Percentiles rank a stretch among this genome's conserved stretches.
Conservation (phyloP, 2,888 invertebrate genomes). For the Microctonus aethiopoides region DNA sequence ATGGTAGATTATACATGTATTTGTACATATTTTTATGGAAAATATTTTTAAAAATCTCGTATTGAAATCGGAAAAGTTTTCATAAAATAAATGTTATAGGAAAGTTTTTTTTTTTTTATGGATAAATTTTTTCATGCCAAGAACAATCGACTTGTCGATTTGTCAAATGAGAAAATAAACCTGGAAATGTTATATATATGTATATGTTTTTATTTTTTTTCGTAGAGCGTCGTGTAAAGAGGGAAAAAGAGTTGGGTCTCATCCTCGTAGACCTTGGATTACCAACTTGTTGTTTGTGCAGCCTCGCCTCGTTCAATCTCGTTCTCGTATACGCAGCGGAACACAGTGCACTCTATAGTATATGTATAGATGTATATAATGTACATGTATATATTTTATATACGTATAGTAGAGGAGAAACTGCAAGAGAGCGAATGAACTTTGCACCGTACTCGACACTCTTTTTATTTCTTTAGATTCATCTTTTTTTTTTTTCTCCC, state of each 20-base stretch:
- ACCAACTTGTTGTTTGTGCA: conserved; percentile 49
- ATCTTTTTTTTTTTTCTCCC: conserved; percentile 10
- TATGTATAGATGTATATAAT: background rate
- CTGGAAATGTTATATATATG: background rate
- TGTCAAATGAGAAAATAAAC: background rate
- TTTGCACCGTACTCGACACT: conserved; percentile 30
- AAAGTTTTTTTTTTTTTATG: background rate
- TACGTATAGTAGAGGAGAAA: background rate
- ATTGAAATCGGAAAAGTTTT: background rate
- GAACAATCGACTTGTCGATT: conserved; percentile 2
- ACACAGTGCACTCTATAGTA: background rate
- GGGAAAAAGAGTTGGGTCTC: conserved; percentile 23
- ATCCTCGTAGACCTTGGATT: conserved; percentile 39
- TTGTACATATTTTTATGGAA: background rate
- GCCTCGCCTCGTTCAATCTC: conserved; percentile 38
- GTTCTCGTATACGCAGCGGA: conserved; percentile 29
- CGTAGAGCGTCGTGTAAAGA: conserved; percentile 4
- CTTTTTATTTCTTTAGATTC: conserved; percentile 36
- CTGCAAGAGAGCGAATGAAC: conserved; percentile 24
- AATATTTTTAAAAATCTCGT: background rate
- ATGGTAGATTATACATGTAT: no score
- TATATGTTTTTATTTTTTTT: conserved; percentile 9
- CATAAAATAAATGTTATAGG: background rate
- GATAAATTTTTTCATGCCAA: background rate
- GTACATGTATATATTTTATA: background rate